A percentile compares a stretch with the other conserved stretches of the same genome.
phyloP scores from a whole-genome alignment of 1,140 invertebrate genomes.

The Drepana arcuata region DNA sequence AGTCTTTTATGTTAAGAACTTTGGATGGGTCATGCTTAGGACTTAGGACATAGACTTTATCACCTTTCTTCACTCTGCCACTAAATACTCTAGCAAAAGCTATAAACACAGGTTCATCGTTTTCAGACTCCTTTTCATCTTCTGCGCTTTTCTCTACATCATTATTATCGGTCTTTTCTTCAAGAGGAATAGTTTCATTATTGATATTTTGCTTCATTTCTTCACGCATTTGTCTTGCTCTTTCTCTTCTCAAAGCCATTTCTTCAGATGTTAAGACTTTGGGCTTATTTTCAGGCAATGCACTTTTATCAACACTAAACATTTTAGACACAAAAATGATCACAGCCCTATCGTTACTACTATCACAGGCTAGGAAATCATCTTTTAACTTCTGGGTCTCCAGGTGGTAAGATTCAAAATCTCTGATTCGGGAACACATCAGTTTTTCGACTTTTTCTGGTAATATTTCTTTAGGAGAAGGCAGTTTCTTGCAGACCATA shows the following conservation, averaged over 20 bases:
- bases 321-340: conserved; percentile 97
- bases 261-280: conserved; percentile 84
- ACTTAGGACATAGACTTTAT: conserved; percentile 86
- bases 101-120: conserved; percentile 82
- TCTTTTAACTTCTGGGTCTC: conserved; percentile 83
- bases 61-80: conserved; percentile 85
- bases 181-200: conserved; percentile 65
- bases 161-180: conserved; percentile 63
- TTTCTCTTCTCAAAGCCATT: conserved; percentile 79
- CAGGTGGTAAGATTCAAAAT: conserved; percentile 79
- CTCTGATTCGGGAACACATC: conserved; percentile 79
- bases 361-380: conserved; percentile 82
- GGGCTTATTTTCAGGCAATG: conserved; percentile 80
- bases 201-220: conserved; percentile 69
- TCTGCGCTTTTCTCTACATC: conserved; percentile 32
- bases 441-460: conserved; percentile 83
- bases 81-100: conserved; percentile 96
- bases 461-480: conserved; percentile 84
- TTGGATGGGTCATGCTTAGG: conserved; percentile 91
- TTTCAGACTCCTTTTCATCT: conserved; percentile 36
- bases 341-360: conserved; percentile 77
- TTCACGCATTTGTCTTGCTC: conserved; percentile 76
- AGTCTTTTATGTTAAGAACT: conserved; percentile 57
- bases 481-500: conserved; percentile 86
- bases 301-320: conserved; percentile 84